Conservation (phyloP, 1,140 invertebrate species). For the Pseudoatta argentina region DNA sequence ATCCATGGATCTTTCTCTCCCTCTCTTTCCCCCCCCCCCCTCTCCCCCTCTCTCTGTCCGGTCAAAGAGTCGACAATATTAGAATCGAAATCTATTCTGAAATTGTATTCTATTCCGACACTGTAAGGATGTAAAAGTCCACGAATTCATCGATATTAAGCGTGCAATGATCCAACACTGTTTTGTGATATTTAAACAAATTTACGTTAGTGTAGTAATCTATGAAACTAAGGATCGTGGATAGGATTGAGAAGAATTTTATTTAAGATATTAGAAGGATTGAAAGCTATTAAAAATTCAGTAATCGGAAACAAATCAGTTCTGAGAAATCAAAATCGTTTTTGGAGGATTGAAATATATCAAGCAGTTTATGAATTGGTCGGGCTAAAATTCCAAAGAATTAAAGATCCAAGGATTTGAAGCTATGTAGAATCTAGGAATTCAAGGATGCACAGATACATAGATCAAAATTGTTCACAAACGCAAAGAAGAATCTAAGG, state of each 20-base stretch:
- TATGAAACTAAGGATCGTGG: slow-evolving; percentile 12
- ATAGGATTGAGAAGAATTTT: slow-evolving; percentile 11
- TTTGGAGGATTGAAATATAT: neutral
- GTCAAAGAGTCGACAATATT: neutral
- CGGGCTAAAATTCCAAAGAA: slow-evolving; percentile 17
- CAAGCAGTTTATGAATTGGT: neutral
- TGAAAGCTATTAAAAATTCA: slow-evolving; percentile 23
- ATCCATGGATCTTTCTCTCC: neutral
- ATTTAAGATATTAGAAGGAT: slow-evolving; percentile 29
- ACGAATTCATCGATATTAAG: slow-evolving; percentile 21
- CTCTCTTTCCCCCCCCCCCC: no score
- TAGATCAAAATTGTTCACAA: slow-evolving; percentile 17
- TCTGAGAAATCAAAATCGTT: slow-evolving; percentile 19
- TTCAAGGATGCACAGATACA: slow-evolving; percentile 8
- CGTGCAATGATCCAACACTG: slow-evolving; percentile 40
- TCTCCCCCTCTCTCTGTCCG: no score
- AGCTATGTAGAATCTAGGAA: slow-evolving; percentile 14
- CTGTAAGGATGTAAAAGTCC: neutral
- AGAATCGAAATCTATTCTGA: slow-evolving; percentile 16
- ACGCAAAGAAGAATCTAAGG: slow-evolving; percentile 5
- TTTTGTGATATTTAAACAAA: slow-evolving; percentile 39
- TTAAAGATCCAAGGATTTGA: slow-evolving; percentile 20
- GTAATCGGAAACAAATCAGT: neutral
- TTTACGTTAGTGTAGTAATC: slow-evolving; percentile 22
- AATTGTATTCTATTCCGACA: neutral